Percentiles rank a stretch among this genome's conserved stretches.
Evolutionary conservation across 2,888 invertebrate genomes (phyloP).

Genomic region (Lithodes maja): DNA sequence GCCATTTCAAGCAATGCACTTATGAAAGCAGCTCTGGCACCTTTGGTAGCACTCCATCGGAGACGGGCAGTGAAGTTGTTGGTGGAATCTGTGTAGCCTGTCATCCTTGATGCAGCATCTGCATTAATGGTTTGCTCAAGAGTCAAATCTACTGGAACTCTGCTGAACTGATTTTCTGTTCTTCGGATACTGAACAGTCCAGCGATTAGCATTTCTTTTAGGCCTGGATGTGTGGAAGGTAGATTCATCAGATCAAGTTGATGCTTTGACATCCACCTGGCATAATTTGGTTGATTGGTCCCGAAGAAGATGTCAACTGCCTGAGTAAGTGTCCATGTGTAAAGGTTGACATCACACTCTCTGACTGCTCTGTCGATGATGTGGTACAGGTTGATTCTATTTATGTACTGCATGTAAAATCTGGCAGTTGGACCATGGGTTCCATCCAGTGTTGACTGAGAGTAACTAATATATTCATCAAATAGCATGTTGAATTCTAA

Average conservation of each 20-base stretch:
- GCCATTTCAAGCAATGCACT: slow-evolving; percentile 24
- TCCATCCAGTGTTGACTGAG: slow-evolving; percentile 6
- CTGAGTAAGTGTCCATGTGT: slow-evolving; percentile 20
- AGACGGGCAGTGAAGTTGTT: slow-evolving; percentile 28
- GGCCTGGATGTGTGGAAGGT: slow-evolving; percentile 30
- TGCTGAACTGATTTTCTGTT: slow-evolving; percentile 35
- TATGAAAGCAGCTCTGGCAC: slow-evolving; percentile 26
- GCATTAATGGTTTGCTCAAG: slow-evolving; percentile 26
- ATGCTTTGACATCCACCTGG: slow-evolving; percentile 25
- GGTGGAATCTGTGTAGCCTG: slow-evolving; percentile 27
- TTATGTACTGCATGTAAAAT: slow-evolving; percentile 22
- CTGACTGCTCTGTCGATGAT: slow-evolving; percentile 26
- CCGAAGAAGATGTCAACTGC: slow-evolving; percentile 13
- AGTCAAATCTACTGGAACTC: slow-evolving; percentile 22
- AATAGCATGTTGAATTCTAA: background rate
- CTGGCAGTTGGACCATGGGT: background rate
- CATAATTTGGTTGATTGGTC: slow-evolving; percentile 17
- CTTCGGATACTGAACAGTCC: slow-evolving; percentile 30
- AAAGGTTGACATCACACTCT: slow-evolving; percentile 19
- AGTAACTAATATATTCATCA: background rate
- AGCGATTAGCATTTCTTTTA: slow-evolving; percentile 28
- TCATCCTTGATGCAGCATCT: slow-evolving; percentile 28
- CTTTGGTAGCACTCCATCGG: slow-evolving; percentile 23
- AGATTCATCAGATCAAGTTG: slow-evolving; percentile 33
- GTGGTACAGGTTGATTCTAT: background rate